Evolutionary conservation across 2,888 invertebrate genomes (phyloP), one percentile per base, ranked within the genome.

Genomic region (Pollenia labialis): DNA sequence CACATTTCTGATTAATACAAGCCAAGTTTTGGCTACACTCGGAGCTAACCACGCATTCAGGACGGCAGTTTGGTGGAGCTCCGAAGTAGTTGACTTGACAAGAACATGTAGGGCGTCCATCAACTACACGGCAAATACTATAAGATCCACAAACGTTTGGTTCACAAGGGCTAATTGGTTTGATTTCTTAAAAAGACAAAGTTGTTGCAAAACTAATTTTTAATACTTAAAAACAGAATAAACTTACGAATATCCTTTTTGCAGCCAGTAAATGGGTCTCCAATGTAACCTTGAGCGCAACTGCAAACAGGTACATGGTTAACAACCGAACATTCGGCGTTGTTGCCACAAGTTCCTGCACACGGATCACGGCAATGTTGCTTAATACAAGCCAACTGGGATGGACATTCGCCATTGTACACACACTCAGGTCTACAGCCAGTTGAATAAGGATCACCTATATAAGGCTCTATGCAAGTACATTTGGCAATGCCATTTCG

Each of bases 331-430:
- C 98, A 98, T 92, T 97, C 96, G 10, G 98, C 97, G 90, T 97
- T 97, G 0, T 95, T 92, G 6, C 97, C 98, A 91, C 98, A 98
- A 74, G 97, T 94, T 79, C 97, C 97, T 86, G 95, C 96, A 90
- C 97, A 98, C 8, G 97, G 97, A 93, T 97, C 96, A 89, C 97
- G 94, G 89, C 98, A 98, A 91, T 97, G 97, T 90, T 97, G 97
- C 81, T 97, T 96, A 64, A 97, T 94, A 91, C 97, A 98, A 52
- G 97, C 96, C 87, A 97, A 93, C 90, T 96, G 95, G 88, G 95
- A 95, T 8, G 96, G 95, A 92, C 98, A 98, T 90, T 97, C 97
- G 0, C 97, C 95, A 92, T 96, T 97, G 88, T 96, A 95, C 12
- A 96, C 95, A 92, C 98, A 98, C 93, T 98, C 98, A 3, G 97